Percentiles rank a stretch among this genome's conserved stretches.
phyloP scores from a whole-genome alignment of 2,888 invertebrate species.

The Apamea sordens region DNA sequence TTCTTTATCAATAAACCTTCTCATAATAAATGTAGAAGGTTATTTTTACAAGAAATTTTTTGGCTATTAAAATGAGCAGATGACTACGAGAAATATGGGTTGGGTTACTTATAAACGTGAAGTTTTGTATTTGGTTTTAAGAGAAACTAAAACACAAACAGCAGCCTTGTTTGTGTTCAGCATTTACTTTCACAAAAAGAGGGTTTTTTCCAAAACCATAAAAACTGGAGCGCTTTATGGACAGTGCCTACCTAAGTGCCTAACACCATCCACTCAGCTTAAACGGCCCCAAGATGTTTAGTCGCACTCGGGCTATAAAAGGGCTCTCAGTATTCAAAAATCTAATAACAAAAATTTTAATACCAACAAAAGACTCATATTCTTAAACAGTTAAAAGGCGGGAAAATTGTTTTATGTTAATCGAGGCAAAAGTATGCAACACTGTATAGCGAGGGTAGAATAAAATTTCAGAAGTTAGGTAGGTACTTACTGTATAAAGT shows the following conservation, averaged over 20 bases:
- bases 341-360: slow-evolving; percentile 29
- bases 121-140: background rate
- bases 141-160: background rate
- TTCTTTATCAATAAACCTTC: background rate
- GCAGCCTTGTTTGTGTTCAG: background rate
- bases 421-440: slow-evolving; percentile 22
- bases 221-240: slow-evolving; percentile 19
- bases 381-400: slow-evolving; percentile 42
- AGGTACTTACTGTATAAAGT: slow-evolving; percentile 4
- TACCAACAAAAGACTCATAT: slow-evolving; percentile 41
- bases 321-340: slow-evolving; percentile 42
- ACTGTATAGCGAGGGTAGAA: slow-evolving; percentile 16
- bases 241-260: slow-evolving; percentile 25
- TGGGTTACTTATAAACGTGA: background rate
- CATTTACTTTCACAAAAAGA: slow-evolving; percentile 6
- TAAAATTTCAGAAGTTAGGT: slow-evolving; percentile 22
- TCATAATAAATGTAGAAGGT: background rate
- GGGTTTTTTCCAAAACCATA: slow-evolving; percentile 15
- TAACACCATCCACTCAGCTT: slow-evolving; percentile 47
- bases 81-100: background rate
- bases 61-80: background rate
- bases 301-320: slow-evolving; percentile 29
- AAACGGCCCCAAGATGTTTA: slow-evolving; percentile 35
- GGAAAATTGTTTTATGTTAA: slow-evolving; percentile 46
- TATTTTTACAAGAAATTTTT: background rate